Percentiles rank a stretch among this genome's conserved stretches.
Evolutionary conservation across 2,888 invertebrate genomes (phyloP).

Genomic region (Brenthis daphne): DNA sequence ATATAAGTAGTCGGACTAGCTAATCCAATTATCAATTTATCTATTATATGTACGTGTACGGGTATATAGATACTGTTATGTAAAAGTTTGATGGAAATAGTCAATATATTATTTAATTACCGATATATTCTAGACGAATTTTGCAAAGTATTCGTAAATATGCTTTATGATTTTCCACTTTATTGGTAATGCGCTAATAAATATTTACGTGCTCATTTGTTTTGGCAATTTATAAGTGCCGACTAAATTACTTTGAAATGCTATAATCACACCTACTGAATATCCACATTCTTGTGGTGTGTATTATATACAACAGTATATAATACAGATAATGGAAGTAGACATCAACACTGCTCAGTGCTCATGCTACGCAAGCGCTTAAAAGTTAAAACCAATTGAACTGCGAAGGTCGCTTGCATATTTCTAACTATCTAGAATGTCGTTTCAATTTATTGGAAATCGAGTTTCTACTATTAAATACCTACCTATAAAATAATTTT

Average conservation of each 20-base stretch:
- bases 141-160: slow-evolving; percentile 16
- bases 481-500: background rate
- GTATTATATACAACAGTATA: background rate
- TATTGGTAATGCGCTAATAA: background rate
- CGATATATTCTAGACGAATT: slow-evolving; percentile 7
- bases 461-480: slow-evolving; percentile 21
- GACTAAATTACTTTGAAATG: background rate
- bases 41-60: slow-evolving; percentile 2
- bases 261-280: background rate
- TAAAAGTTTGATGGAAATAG: background rate
- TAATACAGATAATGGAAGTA: slow-evolving; percentile 1
- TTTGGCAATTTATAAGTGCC: background rate
- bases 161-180: slow-evolving; percentile 14
- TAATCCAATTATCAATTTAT: slow-evolving; percentile 27
- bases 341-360: background rate
- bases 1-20: slow-evolving; percentile 27
- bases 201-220: background rate
- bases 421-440: slow-evolving; percentile 35
- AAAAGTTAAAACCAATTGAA: slow-evolving; percentile 25
- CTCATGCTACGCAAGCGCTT: slow-evolving; percentile 5
- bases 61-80: slow-evolving; percentile 3
- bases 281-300: background rate
- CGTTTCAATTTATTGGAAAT: slow-evolving; percentile 31
- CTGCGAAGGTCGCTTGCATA: slow-evolving; percentile 36
- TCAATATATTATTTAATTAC: background rate